Evolutionary conservation across 2,888 invertebrate species (phyloP).

Genomic region (Epinotia ramella): DNA sequence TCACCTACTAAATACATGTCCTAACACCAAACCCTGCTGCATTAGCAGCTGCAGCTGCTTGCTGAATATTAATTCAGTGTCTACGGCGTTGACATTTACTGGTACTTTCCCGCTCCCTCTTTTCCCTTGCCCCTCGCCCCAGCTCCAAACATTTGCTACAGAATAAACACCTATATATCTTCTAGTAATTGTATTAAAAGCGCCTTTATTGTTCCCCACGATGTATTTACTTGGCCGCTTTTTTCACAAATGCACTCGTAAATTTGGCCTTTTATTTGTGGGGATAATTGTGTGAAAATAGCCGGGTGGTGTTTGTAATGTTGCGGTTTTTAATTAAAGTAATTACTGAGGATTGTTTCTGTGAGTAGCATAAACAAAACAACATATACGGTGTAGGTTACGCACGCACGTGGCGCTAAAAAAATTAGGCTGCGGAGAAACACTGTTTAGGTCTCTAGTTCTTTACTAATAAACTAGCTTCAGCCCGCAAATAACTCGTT

Average conservation of each 20-base stretch:
- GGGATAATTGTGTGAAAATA: conserved; percentile 39
- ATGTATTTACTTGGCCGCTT: conserved; percentile 69
- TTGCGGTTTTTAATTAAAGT: conserved; percentile 30
- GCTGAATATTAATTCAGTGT: no score
- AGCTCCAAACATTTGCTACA: conserved; percentile 65
- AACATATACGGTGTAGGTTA: not conserved
- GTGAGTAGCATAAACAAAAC: not conserved
- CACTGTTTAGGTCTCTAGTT: no score
- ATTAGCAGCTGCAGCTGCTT: no score
- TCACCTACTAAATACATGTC: no score
- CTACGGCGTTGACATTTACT: not conserved
- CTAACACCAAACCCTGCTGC: no score
- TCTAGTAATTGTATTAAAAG: conserved; percentile 81
- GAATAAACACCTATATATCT: conserved; percentile 80
- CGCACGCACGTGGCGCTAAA: no score
- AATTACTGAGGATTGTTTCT: not conserved
- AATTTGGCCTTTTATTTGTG: conserved; percentile 51
- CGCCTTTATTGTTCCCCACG: conserved; percentile 75
- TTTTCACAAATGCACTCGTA: conserved; percentile 60
- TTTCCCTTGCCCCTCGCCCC: conserved; percentile 44
- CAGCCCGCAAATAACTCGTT: no score
- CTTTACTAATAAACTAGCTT: no score
- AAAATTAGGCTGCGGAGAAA: no score
- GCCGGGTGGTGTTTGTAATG: conserved; percentile 16
- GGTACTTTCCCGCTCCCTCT: conserved; percentile 48